Evolutionary conservation across 1,140 invertebrate species (phyloP), one percentile per base, ranked within the genome.

Genomic region (Galendromus occidentalis): DNA sequence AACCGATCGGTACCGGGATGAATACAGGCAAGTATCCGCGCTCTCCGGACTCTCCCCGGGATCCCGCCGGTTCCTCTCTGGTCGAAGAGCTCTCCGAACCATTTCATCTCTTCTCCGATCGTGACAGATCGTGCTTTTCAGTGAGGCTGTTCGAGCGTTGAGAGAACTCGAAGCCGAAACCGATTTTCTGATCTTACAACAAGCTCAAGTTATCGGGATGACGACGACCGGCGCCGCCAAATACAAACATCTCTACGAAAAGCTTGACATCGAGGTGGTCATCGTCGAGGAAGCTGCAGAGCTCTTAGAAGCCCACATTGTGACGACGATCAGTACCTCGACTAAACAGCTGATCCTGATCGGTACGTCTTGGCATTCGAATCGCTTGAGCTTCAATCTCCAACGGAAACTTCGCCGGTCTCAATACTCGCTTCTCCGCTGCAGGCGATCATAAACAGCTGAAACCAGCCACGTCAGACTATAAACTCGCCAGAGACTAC

Each of bases 241-340:
- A 59, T 72, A 82, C 17, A 79, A 80, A 39, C 77, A 79, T n/a
- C 67, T 85, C 14, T 71, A 89, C 18, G 72, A 81, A 64, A 71
- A 77, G 17, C 70, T 88, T 18, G 74, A 79, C 51, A 79, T 83
- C 41, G 77, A 80, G 67, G 83, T 88, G 65, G 71, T 79, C 0
- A 80, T 90, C 41, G 82, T 90, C 18, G 87, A 91, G 76, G 88
- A 91, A 78, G 87, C 88, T 0, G 87, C 86, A 1, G 87, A 91
- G 79, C 83, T 88, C 12, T 74, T 88, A 33, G 88, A 91, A 71
- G 75, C 82, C 12, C 86, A 88, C 70, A 82, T 87, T 29, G 70
- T 88, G 0, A 79, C 83, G 9, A 81, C 85, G 30, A 74, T 92
- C 7, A 84, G 83, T n/a, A 73, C 78, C 33, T 69, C 78, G 45